Evolutionary conservation across 2,797 vertebrate genomes (phyloP), one percentile per base, ranked within the genome.

Genomic region (Hirundo rustica): DNA sequence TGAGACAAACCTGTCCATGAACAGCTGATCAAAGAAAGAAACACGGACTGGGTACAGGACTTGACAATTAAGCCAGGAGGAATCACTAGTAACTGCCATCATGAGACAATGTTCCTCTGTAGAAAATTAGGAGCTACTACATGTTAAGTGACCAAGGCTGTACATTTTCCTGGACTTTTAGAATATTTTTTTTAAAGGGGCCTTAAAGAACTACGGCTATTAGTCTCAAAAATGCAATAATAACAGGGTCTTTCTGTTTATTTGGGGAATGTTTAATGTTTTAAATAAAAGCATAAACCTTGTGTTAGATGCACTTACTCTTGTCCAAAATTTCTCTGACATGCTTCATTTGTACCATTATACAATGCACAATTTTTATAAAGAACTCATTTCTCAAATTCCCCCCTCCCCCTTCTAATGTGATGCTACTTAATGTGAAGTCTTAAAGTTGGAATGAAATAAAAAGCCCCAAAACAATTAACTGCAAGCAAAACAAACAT

Each of bases 351-450:
- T 45, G 32, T 53, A 42, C 11, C 16, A 22, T 40, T 85, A 48
- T 16, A 32, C 5, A 42, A 64, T 3, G 7, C 7, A 75, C 4
- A 40, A 10, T 44, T 75, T 66, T 4, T 5, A 80, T 13, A 45
- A 57, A 61, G 6, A 72, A 29, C 16, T 32, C 0, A 7, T 88
- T 93, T 80, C 61, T 67, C 13, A 80, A 47, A 32, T 42, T 65
- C 1, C 3, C 2, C 7, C 12, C 15, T 15, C 2, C 3, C 5
- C 17, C 3, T 22, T 66, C 40, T 44, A 75, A 34, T 22, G 5
- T 27, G 53, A 54, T 75, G 27, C 3, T 40, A 40, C 34, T 70
- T 30, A 57, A 13, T 71, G 8, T n/a, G n/a, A 64, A 67, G 6
- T 50, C 65, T 50, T 71, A 61, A 77, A 80, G 7, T 19, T 58